These are phyloP conservation scores for Patella depressa DNA, from an alignment of 2,888 invertebrate genomes.

Conservation along the genomic window DNA sequence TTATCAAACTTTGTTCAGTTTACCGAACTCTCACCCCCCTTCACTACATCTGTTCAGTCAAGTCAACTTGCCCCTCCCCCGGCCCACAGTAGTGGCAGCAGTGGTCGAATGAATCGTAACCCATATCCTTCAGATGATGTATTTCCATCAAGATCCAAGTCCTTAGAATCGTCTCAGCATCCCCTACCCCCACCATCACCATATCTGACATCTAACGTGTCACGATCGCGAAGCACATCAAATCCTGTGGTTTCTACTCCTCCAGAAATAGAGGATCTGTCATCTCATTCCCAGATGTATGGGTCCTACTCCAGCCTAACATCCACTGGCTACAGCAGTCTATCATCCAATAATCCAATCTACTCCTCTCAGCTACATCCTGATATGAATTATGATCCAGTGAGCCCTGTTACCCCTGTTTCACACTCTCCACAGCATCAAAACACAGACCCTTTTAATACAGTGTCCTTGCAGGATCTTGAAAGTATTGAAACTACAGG, in stretches of 20 bases:
- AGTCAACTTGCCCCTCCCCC: conserved; percentile 54
- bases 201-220: conserved; percentile 18
- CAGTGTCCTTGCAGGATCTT: conserved; percentile 38
- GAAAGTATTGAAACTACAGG: conserved; percentile 29
- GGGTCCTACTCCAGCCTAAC: neutral
- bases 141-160: conserved; percentile 32
- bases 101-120: conserved; percentile 46
- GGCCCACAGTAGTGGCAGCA: conserved; percentile 61
- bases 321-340: conserved; percentile 11
- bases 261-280: conserved; percentile 39
- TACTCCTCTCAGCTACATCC: conserved; percentile 34
- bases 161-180: conserved; percentile 31
- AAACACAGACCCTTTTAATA: conserved; percentile 23
- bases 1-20: conserved; percentile 49
- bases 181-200: conserved; percentile 27
- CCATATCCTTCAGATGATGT: conserved; percentile 44
- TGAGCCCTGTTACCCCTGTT: conserved; percentile 58
- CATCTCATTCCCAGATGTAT: conserved; percentile 29
- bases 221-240: conserved; percentile 11
- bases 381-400: conserved; percentile 61
- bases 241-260: conserved; percentile 23
- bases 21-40: conserved; percentile 36
- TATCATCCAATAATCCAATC: conserved; percentile 31
- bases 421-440: conserved; percentile 19
- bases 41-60: conserved; percentile 31